These are phyloP conservation scores for Isaurus tuberculatus DNA, from an alignment of 92 coral and sea anemone species.

Conservation along the genomic window DNA sequence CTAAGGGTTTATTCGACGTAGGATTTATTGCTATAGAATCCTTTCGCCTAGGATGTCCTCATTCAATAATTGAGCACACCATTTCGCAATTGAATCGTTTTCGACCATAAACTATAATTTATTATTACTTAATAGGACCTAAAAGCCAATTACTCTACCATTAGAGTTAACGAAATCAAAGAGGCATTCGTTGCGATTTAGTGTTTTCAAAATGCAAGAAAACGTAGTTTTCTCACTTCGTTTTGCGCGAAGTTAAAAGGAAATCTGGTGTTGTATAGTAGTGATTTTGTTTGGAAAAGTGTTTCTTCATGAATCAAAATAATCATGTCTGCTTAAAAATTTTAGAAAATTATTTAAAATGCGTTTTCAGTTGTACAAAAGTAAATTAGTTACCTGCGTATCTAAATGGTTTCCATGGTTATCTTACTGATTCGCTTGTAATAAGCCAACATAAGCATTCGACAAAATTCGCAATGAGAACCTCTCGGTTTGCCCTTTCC, in stretches of 20 bases:
- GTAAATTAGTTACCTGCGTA: neutral
- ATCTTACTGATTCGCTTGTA: neutral
- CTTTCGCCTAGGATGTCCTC: neutral
- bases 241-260: neutral
- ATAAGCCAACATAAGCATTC: neutral
- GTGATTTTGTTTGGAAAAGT: neutral
- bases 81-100: neutral
- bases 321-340: neutral
- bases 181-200: neutral
- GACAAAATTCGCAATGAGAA: conserved; percentile 24
- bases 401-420: conserved; percentile 27
- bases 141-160: conserved; percentile 38
- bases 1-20: neutral
- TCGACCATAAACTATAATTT: conserved; percentile 32
- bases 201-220: neutral
- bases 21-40: neutral
- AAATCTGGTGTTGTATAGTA: neutral
- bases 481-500: conserved; percentile 18
- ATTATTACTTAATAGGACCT: conserved; percentile 26
- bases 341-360: conserved; percentile 20
- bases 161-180: conserved; percentile 1
- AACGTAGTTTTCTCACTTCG: neutral
- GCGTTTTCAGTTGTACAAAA: conserved; percentile 27
- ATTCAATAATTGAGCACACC: neutral
- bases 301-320: neutral